Conservation (phyloP, 1,140 invertebrate genomes). For the Oreohelix idahoensis region DNA sequence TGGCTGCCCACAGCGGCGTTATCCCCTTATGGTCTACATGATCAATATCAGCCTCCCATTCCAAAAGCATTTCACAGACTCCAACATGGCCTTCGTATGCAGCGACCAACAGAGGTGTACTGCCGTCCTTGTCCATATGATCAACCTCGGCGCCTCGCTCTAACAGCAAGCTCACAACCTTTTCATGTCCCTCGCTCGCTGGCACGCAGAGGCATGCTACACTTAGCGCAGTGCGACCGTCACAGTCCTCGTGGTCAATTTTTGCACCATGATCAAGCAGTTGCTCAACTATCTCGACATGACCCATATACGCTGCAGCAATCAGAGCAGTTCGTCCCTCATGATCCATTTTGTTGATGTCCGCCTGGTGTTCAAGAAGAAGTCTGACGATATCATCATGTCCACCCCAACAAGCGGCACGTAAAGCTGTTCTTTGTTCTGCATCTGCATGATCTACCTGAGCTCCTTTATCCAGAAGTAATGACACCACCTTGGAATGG, state of each 20-base stretch:
- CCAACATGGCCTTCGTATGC: conserved; percentile 78
- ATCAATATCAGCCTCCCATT: conserved; percentile 90
- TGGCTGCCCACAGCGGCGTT: conserved; percentile 84
- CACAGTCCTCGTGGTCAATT: conserved; percentile 71
- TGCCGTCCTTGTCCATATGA: conserved; percentile 92
- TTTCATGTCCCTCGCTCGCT: conserved; percentile 82
- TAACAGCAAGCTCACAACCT: conserved; percentile 77
- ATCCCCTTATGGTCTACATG: conserved; percentile 84
- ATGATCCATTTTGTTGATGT: conserved; percentile 84
- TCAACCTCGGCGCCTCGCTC: conserved; percentile 83
- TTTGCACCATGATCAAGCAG: conserved; percentile 66
- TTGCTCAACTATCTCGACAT: conserved; percentile 74
- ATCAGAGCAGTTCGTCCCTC: conserved; percentile 83
- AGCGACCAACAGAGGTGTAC: conserved; percentile 92
- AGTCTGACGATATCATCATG: conserved; percentile 91
- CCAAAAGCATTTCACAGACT: conserved; percentile 87
- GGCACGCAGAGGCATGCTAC: conserved; percentile 78
- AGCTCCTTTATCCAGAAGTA: conserved; percentile 85
- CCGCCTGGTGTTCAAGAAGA: conserved; percentile 84
- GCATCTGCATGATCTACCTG: conserved; percentile 87
- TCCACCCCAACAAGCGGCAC: conserved; percentile 93
- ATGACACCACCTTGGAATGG: conserved; percentile 81
- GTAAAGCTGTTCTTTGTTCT: conserved; percentile 88
- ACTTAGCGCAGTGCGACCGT: conserved; percentile 75
- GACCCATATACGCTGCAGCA: conserved; percentile 77